Base-by-base conservation (phyloP, 2,888 invertebrate species). In the Onthophagus sagittarius region DNA sequence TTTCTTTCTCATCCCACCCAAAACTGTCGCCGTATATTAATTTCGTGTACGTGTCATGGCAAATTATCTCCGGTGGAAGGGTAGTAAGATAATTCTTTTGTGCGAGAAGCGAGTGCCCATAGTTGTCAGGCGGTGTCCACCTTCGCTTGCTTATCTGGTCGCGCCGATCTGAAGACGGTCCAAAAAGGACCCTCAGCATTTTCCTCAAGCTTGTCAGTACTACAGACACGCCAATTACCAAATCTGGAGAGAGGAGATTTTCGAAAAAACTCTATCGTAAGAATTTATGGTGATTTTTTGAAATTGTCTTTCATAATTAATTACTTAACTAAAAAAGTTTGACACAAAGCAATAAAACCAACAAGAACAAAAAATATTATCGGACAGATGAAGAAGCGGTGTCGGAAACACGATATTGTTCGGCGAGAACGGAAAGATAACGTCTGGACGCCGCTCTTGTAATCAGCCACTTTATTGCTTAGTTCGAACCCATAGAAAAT, bases 161-260 rank as follows among this genome's bases (percentile, higher is more conserved):
- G 67, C 31, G n/a, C 67, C 67, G 23, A 67, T 67, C 67, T 67
- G 67, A 67, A 23, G 67, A 23, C 67, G 32, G 31, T 31, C 67
- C 67, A 23, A 67, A 67, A 67, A 67, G 67, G 67, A 67, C 32
- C 67, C 73, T 71, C 69, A 71, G 73, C 75, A 75, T 74, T 74
- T 72, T 72, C 75, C 62, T 75, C 76, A 75, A 75, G 73, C 74
- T 74, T 75, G 75, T 73, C 75, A 74, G 74, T 76, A 76, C 75
- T 74, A 76, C 75, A 76, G 75, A 74, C 75, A 71, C 67, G 23
- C 67, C 67, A 67, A 67, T 67, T 67, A 67, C 23, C 15, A 32
- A 53, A 53, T 11, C 4, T 11, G 39, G 11, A 9, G 39, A 7
- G 39, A 9, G 11, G n/a, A n/a, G n/a, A n/a, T n/a, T n/a, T n/a